Conservation (phyloP, 1,140 invertebrate species). For the Drosophila serrata region DNA sequence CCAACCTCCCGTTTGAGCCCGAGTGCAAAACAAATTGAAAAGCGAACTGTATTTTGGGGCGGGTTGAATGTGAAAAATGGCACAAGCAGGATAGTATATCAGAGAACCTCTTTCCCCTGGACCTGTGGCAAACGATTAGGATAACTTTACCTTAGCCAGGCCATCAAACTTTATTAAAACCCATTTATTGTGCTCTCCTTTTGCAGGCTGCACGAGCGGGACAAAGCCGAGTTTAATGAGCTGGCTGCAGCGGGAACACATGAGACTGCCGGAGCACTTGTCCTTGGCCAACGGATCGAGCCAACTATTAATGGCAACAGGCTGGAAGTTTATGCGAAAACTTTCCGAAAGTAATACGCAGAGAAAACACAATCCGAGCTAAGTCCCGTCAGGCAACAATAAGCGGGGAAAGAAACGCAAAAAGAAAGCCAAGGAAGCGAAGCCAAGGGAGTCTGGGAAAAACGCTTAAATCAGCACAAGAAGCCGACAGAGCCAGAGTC, state of each 20-base stretch:
- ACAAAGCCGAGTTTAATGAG: conserved; percentile 72
- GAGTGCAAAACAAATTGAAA: conserved; percentile 47
- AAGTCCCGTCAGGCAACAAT: conserved; percentile 63
- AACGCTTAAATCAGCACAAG: conserved; percentile 71
- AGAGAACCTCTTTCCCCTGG: neutral
- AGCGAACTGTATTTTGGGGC: conserved; percentile 12
- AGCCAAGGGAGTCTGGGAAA: conserved; percentile 36
- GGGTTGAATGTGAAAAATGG: conserved; percentile 33
- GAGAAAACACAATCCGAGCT: conserved; percentile 57
- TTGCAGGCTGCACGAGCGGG: conserved; percentile 56
- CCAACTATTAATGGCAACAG: conserved; percentile 77
- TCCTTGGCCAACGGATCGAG: conserved; percentile 45
- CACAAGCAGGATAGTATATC: neutral
- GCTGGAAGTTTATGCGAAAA: conserved; percentile 78
- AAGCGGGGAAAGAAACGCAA: conserved; percentile 35
- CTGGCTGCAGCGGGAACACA: conserved; percentile 57
- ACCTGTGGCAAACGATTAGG: conserved; percentile 14
- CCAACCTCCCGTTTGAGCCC: conserved; percentile 13
- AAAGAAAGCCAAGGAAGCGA: conserved; percentile 22
- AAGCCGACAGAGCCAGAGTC: conserved; percentile 37
- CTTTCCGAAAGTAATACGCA: conserved; percentile 73
- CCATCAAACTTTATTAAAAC: conserved; percentile 57
- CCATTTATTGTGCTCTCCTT: conserved; percentile 54
- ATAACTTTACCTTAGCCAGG: conserved; percentile 35
- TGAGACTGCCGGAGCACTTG: conserved; percentile 53